Conservation (phyloP, 2,888 invertebrate species). For the Ormyrus nitidulus region DNA sequence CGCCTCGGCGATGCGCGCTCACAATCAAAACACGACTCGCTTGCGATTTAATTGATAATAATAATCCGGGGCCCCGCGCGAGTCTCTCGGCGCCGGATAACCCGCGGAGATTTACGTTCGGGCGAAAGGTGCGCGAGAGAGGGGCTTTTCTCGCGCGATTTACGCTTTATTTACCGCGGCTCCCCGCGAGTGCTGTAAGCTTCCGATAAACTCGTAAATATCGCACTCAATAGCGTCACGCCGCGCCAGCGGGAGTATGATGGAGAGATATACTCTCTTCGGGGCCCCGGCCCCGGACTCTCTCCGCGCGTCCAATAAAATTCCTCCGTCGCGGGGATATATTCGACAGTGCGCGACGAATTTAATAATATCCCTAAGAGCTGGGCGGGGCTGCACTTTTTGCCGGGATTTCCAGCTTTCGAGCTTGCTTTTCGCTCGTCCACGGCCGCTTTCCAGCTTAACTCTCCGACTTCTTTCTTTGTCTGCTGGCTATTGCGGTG, state of each 20-base stretch:
- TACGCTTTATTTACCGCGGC: constrained; percentile 55
- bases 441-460: too few relatives aligned
- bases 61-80: constrained; percentile 50
- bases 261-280: constrained; percentile 18
- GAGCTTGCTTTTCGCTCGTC: too few relatives aligned
- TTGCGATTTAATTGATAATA: constrained; percentile 59
- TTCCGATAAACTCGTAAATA: constrained; percentile 56
- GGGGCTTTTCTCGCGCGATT: constrained; percentile 20
- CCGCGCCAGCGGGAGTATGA: constrained; percentile 34
- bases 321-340: constrained; percentile 56
- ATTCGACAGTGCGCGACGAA: constrained; percentile 62
- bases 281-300: not conserved
- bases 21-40: too few relatives aligned
- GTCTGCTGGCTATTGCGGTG: too few relatives aligned
- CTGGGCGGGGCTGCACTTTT: constrained; percentile 52
- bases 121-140: not conserved
- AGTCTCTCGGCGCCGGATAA: constrained; percentile 36
- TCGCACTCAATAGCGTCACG: constrained; percentile 45
- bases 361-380: constrained; percentile 56
- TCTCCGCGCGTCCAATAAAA: constrained; percentile 58
- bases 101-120: constrained; percentile 51
- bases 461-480: too few relatives aligned
- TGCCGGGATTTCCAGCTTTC: not conserved
- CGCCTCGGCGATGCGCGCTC: too few relatives aligned
- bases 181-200: constrained; percentile 39